A percentile compares a stretch with the other conserved stretches of the same genome.
phyloP scores from a whole-genome alignment of 2,797 vertebrate species.

The Etheostoma perlongum region DNA sequence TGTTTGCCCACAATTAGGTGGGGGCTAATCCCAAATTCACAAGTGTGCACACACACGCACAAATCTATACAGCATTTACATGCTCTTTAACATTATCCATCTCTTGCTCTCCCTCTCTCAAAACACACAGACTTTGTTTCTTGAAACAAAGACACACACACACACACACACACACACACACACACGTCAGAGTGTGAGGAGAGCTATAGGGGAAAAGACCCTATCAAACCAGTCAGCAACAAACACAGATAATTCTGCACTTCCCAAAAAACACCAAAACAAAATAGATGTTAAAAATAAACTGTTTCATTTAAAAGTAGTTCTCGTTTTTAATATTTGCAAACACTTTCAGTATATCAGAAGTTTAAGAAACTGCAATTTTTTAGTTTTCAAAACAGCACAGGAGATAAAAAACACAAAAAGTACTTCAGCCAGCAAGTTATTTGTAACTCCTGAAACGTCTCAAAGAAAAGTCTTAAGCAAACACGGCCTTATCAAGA shows the following conservation, averaged over 20 bases:
- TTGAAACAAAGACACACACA: constrained; percentile 47
- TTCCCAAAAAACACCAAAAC: constrained; percentile 22
- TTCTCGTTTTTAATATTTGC: background rate
- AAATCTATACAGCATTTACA: constrained; percentile 43
- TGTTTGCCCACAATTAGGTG: constrained; percentile 67
- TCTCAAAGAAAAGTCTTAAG: constrained; percentile 40
- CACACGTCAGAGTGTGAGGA: constrained; percentile 61
- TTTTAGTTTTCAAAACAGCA: constrained; percentile 16
- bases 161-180: constrained; percentile 1
- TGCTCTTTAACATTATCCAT: constrained; percentile 52
- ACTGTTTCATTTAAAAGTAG: background rate
- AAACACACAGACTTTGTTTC: constrained; percentile 65
- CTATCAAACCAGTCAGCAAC: constrained; percentile 63
- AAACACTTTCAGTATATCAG: background rate
- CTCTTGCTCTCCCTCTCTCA: constrained; percentile 6
- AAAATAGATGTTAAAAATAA: constrained; percentile 21
- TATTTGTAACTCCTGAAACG: constrained; percentile 49
- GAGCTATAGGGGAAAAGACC: constrained; percentile 53
- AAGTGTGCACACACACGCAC: constrained; percentile 17
- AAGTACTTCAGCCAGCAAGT: constrained; percentile 3
- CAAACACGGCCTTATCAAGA: constrained; percentile 30
- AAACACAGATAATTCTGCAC: constrained; percentile 25
- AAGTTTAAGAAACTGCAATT: background rate
- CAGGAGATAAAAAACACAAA: background rate
- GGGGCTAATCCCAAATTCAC: constrained; percentile 67